Evolutionary conservation across 2,113 vertebrate genomes (phyloP).

Genomic region (Rhea americana): DNA sequence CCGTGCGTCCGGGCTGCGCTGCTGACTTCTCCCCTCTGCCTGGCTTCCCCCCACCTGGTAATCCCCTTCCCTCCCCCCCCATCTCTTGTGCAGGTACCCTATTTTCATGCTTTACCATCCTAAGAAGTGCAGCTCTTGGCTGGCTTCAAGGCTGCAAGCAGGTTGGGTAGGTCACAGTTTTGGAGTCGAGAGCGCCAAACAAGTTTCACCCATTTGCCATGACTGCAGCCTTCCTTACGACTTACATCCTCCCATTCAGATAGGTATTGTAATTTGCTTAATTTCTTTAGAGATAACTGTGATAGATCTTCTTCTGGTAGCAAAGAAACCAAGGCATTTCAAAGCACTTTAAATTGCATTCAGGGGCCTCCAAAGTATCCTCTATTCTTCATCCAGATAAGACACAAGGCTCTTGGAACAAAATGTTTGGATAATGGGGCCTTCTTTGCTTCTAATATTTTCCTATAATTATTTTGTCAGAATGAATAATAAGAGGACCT

Average conservation of each 20-base stretch:
- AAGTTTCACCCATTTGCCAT: background rate
- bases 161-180: background rate
- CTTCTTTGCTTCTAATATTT: background rate
- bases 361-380: background rate
- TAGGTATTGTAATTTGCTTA: background rate
- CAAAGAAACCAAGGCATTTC: background rate
- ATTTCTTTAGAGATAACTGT: background rate
- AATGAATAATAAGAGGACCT: background rate
- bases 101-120: background rate
- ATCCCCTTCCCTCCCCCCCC: background rate
- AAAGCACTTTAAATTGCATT: background rate
- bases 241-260: background rate
- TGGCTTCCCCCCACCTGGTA: too few species aligned
- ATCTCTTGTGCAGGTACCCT: background rate
- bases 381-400: background rate
- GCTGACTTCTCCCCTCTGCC: background rate
- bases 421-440: background rate
- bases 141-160: background rate
- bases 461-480: background rate
- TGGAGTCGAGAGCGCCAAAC: background rate
- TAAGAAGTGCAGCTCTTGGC: background rate
- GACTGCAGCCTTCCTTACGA: accelerated
- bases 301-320: background rate
- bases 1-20: background rate
- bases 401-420: background rate